A percentile compares a stretch with the other conserved stretches of the same genome.
These are phyloP conservation scores for Odontocerum albicorne DNA, from an alignment of 2,888 invertebrate species.

Conservation along the genomic window DNA sequence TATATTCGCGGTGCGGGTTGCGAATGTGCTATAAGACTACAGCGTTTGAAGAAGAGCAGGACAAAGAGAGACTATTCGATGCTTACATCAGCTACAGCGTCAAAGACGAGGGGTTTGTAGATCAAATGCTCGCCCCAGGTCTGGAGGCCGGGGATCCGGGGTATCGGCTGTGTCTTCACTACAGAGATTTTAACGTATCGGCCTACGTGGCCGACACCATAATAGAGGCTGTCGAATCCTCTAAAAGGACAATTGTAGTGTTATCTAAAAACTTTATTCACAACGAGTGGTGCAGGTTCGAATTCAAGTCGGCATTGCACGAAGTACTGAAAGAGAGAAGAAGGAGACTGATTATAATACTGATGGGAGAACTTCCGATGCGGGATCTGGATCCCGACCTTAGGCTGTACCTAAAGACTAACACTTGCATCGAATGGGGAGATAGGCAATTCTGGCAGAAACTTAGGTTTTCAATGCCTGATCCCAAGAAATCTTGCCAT, in stretches of 20 bases:
- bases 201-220: constrained; percentile 91
- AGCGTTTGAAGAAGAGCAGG: constrained; percentile 77
- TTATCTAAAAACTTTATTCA: constrained; percentile 91
- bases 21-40: constrained; percentile 85
- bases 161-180: constrained; percentile 88
- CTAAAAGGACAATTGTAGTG: constrained; percentile 86
- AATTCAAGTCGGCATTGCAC: constrained; percentile 91
- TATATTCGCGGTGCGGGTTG: constrained; percentile 82
- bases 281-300: constrained; percentile 94
- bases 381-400: constrained; percentile 90
- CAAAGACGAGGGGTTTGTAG: constrained; percentile 90
- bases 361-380: constrained; percentile 87
- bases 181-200: constrained; percentile 87
- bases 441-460: constrained; percentile 98
- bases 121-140: constrained; percentile 84
- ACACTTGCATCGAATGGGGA: constrained; percentile 90
- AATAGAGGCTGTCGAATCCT: constrained; percentile 88
- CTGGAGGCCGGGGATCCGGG: constrained; percentile 80
- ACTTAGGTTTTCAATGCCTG: constrained; percentile 87
- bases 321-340: constrained; percentile 86
- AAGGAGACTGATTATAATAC: constrained; percentile 85
- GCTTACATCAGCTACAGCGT: constrained; percentile 94
- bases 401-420: constrained; percentile 84
- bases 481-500: constrained; percentile 64
- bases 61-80: constrained; percentile 87